These are phyloP conservation scores for Rhynchonema sp. DNA, from an alignment of 2,888 invertebrate genomes.

Conservation along the genomic window DNA sequence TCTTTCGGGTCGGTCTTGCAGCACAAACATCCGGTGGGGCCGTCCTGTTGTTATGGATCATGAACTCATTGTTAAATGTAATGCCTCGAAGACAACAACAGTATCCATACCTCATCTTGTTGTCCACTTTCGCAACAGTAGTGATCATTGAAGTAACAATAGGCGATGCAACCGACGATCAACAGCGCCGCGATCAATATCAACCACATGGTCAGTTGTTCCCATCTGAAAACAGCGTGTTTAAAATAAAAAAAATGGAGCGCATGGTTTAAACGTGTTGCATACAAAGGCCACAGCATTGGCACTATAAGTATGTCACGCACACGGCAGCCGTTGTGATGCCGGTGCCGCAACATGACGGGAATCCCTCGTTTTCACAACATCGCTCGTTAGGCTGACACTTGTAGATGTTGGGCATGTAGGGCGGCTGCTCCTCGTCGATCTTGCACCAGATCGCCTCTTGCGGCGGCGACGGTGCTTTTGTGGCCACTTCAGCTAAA, in stretches of 20 bases:
- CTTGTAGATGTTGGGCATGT: constrained; percentile 4
- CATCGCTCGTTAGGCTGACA: neutral
- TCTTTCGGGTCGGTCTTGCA: neutral
- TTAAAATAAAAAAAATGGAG: neutral
- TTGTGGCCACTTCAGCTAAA: too few species aligned
- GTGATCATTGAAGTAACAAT: constrained; percentile 5
- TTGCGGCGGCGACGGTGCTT: neutral
- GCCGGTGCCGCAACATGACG: constrained; percentile 2
- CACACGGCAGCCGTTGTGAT: constrained; percentile 1
- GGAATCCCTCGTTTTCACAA: constrained; percentile 3
- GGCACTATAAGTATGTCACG: neutral
- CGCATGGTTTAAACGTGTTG: too few species aligned
- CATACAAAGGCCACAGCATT: too few species aligned
- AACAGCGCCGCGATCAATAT: constrained; percentile 2
- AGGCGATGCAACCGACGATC: constrained; percentile 1
- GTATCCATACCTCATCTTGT: neutral
- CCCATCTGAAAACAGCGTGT: neutral
- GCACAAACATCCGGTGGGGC: neutral
- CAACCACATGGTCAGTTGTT: constrained; percentile 4
- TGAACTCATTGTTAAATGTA: too few species aligned
- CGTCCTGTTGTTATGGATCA: neutral
- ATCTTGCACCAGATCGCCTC: neutral
- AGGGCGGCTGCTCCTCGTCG: neutral
- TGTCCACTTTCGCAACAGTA: constrained; percentile 5
- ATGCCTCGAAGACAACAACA: neutral